Evolutionary conservation across 1,140 invertebrate genomes (phyloP).

Genomic region (Uloborus diversus): DNA sequence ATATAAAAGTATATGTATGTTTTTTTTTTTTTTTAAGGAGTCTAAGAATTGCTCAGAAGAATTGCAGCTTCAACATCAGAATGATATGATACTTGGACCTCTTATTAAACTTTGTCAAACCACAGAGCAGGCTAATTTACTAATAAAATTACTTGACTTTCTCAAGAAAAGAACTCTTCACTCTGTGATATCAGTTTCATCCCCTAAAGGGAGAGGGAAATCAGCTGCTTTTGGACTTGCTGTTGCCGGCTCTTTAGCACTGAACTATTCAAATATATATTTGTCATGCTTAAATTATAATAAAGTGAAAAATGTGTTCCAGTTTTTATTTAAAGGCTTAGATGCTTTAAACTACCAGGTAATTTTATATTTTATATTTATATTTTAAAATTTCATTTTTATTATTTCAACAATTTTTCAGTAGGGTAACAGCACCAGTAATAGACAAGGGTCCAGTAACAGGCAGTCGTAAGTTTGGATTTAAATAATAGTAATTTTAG

Average conservation of each 20-base stretch:
- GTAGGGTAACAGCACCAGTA: too few relatives aligned
- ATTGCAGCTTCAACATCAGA: too few relatives aligned
- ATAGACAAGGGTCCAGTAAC: too few relatives aligned
- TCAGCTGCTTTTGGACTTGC: conserved; percentile 97
- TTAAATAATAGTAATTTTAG: too few relatives aligned
- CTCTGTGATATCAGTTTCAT: conserved; percentile 93
- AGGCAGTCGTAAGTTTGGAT: too few relatives aligned
- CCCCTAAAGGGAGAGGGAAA: conserved; percentile 96
- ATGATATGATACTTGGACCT: too few relatives aligned
- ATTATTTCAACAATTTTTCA: neutral
- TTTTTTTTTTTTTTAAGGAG: too few relatives aligned
- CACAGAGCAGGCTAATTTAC: conserved; percentile 85
- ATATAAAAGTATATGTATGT: too few relatives aligned
- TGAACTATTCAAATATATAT: conserved; percentile 97
- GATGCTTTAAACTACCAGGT: conserved; percentile 85
- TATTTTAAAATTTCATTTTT: neutral
- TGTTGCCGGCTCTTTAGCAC: conserved; percentile 75
- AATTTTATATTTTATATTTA: neutral
- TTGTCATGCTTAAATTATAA: conserved; percentile 98
- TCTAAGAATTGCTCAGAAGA: too few relatives aligned
- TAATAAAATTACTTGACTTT: conserved; percentile 94
- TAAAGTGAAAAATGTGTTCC: conserved; percentile 97
- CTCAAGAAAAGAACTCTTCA: conserved; percentile 91
- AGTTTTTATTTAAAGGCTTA: conserved; percentile 97
- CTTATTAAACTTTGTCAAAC: conserved; percentile 94